Evolutionary conservation across 1,140 invertebrate species (phyloP).

Genomic region (Octopus bimaculoides): DNA sequence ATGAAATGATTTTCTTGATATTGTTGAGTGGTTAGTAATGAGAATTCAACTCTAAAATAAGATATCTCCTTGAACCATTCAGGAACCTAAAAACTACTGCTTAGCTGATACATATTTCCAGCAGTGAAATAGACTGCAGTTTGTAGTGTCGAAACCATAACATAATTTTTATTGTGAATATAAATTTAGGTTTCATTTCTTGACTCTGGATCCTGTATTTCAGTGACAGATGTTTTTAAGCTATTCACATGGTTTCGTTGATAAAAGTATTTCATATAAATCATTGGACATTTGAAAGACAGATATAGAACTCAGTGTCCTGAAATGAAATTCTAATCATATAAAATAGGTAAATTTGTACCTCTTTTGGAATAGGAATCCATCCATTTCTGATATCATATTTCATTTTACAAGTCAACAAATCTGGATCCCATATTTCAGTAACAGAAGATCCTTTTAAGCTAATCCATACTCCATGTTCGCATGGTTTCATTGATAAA

Average conservation of each 20-base stretch:
- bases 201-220: constrained; percentile 58
- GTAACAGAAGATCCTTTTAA: constrained; percentile 60
- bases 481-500: constrained; percentile 43
- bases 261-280: constrained; percentile 54
- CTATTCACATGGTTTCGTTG: constrained; percentile 45
- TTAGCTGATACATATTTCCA: too few species aligned
- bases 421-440: constrained; percentile 60
- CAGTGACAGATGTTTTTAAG: constrained; percentile 59
- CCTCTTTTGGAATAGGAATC: constrained; percentile 38
- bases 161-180: too few species aligned
- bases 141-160: too few species aligned
- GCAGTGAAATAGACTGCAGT: too few species aligned
- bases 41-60: too few species aligned
- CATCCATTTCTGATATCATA: constrained; percentile 59
- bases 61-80: too few species aligned
- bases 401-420: constrained; percentile 57
- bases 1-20: too few species aligned
- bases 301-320: constrained; percentile 58
- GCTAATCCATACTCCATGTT: constrained; percentile 59
- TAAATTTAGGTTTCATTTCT: too few species aligned
- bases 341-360: background rate
- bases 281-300: constrained; percentile 58
- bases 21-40: too few species aligned
- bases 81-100: too few species aligned
- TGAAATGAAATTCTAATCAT: constrained; percentile 28